Evolutionary conservation across 2,888 invertebrate species (phyloP), one percentile per base, ranked within the genome.

Genomic region (Ichneumon xanthorius): DNA sequence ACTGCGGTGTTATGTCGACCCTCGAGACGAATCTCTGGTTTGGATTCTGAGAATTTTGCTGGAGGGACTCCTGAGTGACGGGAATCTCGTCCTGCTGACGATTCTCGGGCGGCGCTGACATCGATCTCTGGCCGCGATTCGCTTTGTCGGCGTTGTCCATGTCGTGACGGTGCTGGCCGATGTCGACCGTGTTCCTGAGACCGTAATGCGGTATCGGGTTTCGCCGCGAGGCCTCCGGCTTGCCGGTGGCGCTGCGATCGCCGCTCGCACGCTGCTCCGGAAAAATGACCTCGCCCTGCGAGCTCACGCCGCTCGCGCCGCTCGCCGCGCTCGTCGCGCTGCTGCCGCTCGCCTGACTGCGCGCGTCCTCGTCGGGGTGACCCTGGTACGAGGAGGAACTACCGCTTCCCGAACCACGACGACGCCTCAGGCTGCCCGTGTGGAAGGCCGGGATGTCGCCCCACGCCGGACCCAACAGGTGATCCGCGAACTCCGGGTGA

Each of bases 101-200:
- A 88, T 94, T 95, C 92, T 96, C 96, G 77, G 97, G 97, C 45
- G 97, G 97, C 40, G 97, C 97, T 88, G 97, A 97, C 95, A 97
- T 96, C 76, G 97, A 97, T 91, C 97, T 95, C 88, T 96, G 96
- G 80, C 95, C 95, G 88, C 97, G 95, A 82, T 93, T 93, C 14
- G 40, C 40, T 88, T 95, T 95, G 90, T 95, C 94, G 55, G 95
- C 94, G 90, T 95, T 95, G 58, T 95, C 95, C 90, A 95, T 94
- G 88, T 95, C 95, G 91, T 95, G 96, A 50, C 89, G 92, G 30
- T 90, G 80, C 88, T 97, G 96, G 72, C 97, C 97, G 92, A 97
- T 96, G 92, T 97, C 97, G 85, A 97, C 96, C 30, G 97, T 97
- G 91, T 97, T 97, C 87, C 97, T 95, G 84, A 96, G 92, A 4